Evolutionary conservation across 2,888 invertebrate genomes (phyloP).

Genomic region (Cosmorhoe ocellata): DNA sequence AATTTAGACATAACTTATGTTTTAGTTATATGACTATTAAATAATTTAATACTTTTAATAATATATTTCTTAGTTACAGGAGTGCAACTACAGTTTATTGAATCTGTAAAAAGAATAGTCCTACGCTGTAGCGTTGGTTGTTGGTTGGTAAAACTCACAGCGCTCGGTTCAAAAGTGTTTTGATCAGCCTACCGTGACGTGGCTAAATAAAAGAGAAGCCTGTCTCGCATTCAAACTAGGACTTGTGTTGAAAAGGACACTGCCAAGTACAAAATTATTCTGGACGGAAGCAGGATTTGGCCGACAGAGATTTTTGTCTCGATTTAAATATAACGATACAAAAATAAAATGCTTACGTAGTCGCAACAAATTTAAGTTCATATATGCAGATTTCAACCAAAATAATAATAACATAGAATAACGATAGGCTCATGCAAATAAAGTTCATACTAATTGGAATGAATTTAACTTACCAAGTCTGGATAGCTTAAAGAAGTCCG

Average conservation of each 20-base stretch:
- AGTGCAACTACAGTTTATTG: no score
- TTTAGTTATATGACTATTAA: no score
- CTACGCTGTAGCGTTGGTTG: conserved; percentile 19
- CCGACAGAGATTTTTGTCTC: background rate
- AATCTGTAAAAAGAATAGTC: conserved; percentile 31
- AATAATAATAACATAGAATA: no score
- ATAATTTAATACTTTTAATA: no score
- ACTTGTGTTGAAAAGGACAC: conserved; percentile 40
- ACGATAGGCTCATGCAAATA: no score
- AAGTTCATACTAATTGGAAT: no score
- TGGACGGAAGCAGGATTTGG: background rate
- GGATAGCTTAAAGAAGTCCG: conserved; percentile 95
- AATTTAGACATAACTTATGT: no score
- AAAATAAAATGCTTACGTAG: no score
- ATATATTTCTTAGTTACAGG: no score
- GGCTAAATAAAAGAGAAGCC: conserved; percentile 46
- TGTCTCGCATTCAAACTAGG: conserved; percentile 57
- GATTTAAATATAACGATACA: no score
- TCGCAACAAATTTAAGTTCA: no score
- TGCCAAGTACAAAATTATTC: conserved; percentile 10
- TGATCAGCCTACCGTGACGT: conserved; percentile 57
- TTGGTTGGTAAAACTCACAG: conserved; percentile 41
- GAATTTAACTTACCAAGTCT: conserved; percentile 89
- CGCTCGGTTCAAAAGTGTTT: conserved; percentile 51
- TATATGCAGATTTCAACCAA: no score